Evolutionary conservation across 2,888 invertebrate species (phyloP), one percentile per base, ranked within the genome.

Genomic region (Auanema sp.): DNA sequence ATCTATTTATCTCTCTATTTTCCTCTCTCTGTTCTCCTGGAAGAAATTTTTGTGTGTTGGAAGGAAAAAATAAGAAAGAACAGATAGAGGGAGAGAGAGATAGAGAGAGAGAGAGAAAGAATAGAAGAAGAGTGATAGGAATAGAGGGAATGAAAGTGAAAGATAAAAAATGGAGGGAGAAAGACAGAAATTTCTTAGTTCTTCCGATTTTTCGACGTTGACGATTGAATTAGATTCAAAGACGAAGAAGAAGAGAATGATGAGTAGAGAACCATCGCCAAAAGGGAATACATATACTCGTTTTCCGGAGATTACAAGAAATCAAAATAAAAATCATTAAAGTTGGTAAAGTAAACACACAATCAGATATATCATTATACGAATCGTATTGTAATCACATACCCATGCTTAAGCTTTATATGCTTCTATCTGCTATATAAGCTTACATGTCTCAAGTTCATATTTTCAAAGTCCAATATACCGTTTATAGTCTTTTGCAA

Each of bases 221-320:
- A 11, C 50, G 24, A 11, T 16, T 50, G 12, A 11, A 21, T 24
- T 16, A 50, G 21, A 11, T n/a, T 50, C 16, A 11, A 11, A 24
- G 56, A n/a, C n/a, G n/a, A n/a, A 47, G 47, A 43, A 56, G 56
- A 47, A 44, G 56, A 18, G 47, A 56, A 12, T 56, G 42, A 43
- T 23, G 4, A 24, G 21, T 52, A 14, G 16, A 16, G 33, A n/a
- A 33, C 33, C 33, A 33, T 33, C 33, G 33, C 33, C n/a, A n/a
- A 33, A 33, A 8, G 33, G 33, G 8, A 33, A 33, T 33, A 33
- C 41, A n/a, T 12, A 16, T 16, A 3, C 41, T 55, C 21, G 33
- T 25, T 53, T 40, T 11, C 53, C 16, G 14, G n/a, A 24, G 10
- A 16, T 52, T 52, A n/a, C 4, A 18, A 52, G 24, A 23, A 53